Conservation (phyloP, 2,113 vertebrate genomes). For the Sula dactylatra region DNA sequence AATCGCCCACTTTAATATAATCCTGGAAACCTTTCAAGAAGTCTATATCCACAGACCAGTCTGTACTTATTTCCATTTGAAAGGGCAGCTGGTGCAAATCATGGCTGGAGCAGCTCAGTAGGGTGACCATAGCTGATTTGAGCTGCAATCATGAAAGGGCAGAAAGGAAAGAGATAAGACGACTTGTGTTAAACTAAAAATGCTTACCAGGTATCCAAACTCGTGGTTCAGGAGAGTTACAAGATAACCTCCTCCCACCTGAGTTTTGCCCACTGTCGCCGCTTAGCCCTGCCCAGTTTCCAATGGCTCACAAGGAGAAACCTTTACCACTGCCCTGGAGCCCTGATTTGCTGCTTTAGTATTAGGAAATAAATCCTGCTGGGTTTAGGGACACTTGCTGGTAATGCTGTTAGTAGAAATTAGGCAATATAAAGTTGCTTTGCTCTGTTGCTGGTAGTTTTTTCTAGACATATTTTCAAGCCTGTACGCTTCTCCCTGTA, state of each 20-base stretch:
- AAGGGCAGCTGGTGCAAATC: constrained; percentile 13
- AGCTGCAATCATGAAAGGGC: not conserved
- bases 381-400: not conserved
- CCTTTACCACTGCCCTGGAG: not conserved
- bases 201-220: not conserved
- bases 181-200: not conserved
- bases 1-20: not conserved
- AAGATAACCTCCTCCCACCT: not conserved
- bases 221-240: not conserved
- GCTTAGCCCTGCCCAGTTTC: not conserved
- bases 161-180: not conserved
- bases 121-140: not conserved
- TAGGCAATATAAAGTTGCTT: not conserved
- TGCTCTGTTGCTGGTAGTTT: not conserved
- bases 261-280: not conserved
- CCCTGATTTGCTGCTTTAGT: not conserved
- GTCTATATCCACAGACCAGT: not conserved
- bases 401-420: not conserved
- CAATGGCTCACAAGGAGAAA: not conserved
- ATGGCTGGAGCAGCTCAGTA: not conserved
- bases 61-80: constrained; percentile 36
- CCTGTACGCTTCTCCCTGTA: not conserved
- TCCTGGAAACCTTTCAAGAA: constrained; percentile 19
- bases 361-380: not conserved
- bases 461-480: not conserved